Percentiles rank a stretch among this genome's conserved stretches.
These are phyloP conservation scores for Cyaniris semiargus DNA, from an alignment of 2,888 invertebrate species.

Conservation along the genomic window DNA sequence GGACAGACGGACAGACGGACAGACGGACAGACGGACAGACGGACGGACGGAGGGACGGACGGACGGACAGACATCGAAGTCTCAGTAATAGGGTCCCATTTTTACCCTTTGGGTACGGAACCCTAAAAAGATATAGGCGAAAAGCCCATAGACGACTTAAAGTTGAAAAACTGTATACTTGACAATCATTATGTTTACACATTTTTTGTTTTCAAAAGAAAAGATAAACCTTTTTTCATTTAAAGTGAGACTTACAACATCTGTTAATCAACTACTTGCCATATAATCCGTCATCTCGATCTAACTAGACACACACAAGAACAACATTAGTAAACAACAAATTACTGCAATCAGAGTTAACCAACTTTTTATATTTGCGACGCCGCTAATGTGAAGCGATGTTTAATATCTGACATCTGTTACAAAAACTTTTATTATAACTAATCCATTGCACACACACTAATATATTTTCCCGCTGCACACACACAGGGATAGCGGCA, in stretches of 20 bases:
- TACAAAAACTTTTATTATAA: conserved; percentile 81
- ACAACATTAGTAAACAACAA: conserved; percentile 45
- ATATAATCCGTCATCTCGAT: background rate
- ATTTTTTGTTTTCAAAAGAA: too few species aligned
- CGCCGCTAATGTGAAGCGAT: conserved; percentile 76
- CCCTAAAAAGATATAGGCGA: too few species aligned
- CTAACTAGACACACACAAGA: conserved; percentile 25
- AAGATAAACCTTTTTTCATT: too few species aligned
- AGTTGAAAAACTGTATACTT: too few species aligned
- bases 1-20: too few species aligned
- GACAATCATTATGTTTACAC: too few species aligned
- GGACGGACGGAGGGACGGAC: too few species aligned
- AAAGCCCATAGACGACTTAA: too few species aligned
- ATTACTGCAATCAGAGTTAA: conserved; percentile 63
- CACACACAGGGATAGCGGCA: conserved; percentile 64
- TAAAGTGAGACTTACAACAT: background rate
- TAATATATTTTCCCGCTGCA: conserved; percentile 47
- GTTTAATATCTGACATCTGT: conserved; percentile 81
- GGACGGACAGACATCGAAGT: too few species aligned
- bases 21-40: too few species aligned
- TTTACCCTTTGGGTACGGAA: too few species aligned
- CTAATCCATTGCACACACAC: conserved; percentile 76
- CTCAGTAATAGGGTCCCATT: too few species aligned
- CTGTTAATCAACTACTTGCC: background rate
- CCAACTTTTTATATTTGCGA: conserved; percentile 77